These are phyloP conservation scores for Australoheros scitulus DNA, from an alignment of 2,113 vertebrate genomes.

Conservation along the genomic window DNA sequence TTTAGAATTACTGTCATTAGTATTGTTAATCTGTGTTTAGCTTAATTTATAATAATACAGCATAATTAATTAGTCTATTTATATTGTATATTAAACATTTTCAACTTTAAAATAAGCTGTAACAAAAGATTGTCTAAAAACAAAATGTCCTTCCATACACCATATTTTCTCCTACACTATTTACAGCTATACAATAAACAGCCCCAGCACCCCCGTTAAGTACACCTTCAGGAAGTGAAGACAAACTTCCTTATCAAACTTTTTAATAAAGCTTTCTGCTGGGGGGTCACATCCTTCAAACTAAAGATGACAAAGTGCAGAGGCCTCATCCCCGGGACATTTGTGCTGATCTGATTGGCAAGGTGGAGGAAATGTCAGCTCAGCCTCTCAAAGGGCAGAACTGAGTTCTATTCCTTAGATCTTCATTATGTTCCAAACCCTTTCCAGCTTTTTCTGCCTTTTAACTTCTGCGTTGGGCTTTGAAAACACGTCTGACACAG, in stretches of 20 bases:
- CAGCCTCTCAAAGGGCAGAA: conserved; percentile 41
- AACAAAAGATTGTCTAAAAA: not conserved
- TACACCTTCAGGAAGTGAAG: not conserved
- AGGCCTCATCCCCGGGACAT: conserved; percentile 27
- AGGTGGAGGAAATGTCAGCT: conserved; percentile 43
- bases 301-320: conserved; percentile 21
- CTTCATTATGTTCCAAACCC: conserved; percentile 25
- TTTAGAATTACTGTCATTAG: too few relatives aligned
- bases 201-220: not conserved
- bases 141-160: not conserved
- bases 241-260: conserved; percentile 10
- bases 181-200: not conserved
- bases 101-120: not conserved
- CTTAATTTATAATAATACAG: not conserved
- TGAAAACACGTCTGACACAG: not conserved
- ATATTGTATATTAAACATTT: not conserved
- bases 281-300: conserved; percentile 23
- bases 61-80: not conserved
- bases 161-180: accelerated
- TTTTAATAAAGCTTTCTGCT: conserved; percentile 10
- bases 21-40: not conserved
- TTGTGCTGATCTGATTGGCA: conserved; percentile 42
- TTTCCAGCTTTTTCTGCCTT: conserved; percentile 14
- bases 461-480: not conserved
- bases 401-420: conserved; percentile 18